A percentile compares a stretch with the other conserved stretches of the same genome.
Conservation (phyloP, 2,797 vertebrate species). For the Sebastes kiyomatsui region DNA sequence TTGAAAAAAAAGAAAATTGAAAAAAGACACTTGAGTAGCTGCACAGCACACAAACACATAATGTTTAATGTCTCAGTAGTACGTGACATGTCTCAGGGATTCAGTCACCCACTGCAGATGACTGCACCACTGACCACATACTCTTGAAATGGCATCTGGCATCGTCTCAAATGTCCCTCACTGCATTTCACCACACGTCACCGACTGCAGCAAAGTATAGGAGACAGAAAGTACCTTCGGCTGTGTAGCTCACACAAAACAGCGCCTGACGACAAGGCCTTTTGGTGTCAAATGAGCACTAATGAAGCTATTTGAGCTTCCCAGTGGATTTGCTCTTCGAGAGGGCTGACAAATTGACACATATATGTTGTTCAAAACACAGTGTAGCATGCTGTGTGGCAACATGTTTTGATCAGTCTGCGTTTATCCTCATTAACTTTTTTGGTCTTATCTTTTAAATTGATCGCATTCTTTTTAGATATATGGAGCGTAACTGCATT, state of each 20-base stretch:
- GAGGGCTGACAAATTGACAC: constrained; percentile 24
- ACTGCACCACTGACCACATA: constrained; percentile 40
- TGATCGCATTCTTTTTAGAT: background rate
- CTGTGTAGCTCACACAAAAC: constrained; percentile 39
- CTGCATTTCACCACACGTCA: constrained; percentile 40
- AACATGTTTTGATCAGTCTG: background rate
- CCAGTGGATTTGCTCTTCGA: constrained; percentile 17
- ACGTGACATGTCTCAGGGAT: constrained; percentile 38
- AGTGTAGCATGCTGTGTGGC: background rate
- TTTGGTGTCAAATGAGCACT: constrained; percentile 46
- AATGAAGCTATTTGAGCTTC: constrained; percentile 40
- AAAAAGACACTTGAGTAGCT: background rate
- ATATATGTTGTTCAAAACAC: background rate
- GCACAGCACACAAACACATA: constrained; percentile 24
- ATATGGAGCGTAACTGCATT: background rate
- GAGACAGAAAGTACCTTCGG: constrained; percentile 30
- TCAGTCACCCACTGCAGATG: constrained; percentile 32
- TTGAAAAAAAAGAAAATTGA: background rate
- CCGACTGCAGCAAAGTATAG: constrained; percentile 9
- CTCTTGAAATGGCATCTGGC: constrained; percentile 60
- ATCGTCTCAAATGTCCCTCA: constrained; percentile 67
- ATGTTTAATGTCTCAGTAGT: background rate
- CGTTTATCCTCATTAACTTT: background rate
- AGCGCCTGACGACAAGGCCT: constrained; percentile 37
- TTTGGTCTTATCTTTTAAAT: background rate